These are phyloP conservation scores for Xerus rutilus DNA, from an alignment of 2,797 vertebrate species.

Conservation along the genomic window DNA sequence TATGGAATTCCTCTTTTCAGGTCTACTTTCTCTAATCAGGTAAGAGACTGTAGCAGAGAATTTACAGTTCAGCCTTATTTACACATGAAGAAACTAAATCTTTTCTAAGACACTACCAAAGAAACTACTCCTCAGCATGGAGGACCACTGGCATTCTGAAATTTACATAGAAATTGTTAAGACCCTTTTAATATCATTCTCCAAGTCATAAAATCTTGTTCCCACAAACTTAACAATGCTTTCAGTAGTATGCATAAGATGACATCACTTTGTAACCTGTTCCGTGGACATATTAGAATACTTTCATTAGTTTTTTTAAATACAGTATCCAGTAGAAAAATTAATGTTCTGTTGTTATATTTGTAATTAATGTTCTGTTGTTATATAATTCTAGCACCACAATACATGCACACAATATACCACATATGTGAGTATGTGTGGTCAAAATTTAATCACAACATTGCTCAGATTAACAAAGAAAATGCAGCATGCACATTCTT, in stretches of 20 bases:
- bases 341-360: neutral
- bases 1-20: neutral
- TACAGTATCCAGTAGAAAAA: neutral
- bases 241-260: neutral
- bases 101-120: neutral
- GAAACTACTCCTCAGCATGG: neutral
- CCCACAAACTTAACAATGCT: neutral
- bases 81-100: neutral
- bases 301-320: neutral
- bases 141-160: neutral
- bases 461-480: neutral
- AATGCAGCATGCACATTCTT: neutral
- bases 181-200: neutral
- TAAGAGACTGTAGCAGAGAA: neutral
- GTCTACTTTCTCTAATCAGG: neutral
- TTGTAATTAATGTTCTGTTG: neutral
- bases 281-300: neutral
- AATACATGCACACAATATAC: neutral
- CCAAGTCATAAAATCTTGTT: neutral
- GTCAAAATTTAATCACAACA: neutral
- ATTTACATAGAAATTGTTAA: neutral
- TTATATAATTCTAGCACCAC: neutral
- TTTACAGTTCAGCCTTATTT: neutral
- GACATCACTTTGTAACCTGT: neutral
- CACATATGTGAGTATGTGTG: too few species aligned